Evolutionary conservation across 2,113 vertebrate genomes (phyloP), one percentile per base, ranked within the genome.

Genomic region (Phoxinus phoxinus): DNA sequence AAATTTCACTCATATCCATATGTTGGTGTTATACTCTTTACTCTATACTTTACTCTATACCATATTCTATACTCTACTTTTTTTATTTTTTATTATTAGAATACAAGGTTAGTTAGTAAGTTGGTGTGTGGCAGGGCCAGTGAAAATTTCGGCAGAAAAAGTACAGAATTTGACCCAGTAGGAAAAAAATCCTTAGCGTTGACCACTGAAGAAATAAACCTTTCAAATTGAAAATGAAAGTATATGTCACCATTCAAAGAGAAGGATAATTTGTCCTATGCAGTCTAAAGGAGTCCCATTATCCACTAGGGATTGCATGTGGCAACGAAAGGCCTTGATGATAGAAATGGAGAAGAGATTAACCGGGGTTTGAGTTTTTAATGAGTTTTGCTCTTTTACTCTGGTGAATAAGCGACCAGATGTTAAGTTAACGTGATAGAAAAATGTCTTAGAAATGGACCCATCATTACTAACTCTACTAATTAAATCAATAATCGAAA

Each of bases 401-500:
- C 35, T 53, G 78, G 88, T 67, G 61, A 83, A 53, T 32, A 75
- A 80, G 41, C 35, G 63, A 46, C 80, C 76, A 88, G 63, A 72
- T 59, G 44, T 86, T 80, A 87, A 83, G 86, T 77, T 72, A 77
- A 85, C 9, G 58, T 69, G 21, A 75, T 63, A 27, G 75, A 63
- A 71, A 72, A 81, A 80, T 30, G 4, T 23, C 72, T 84, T 85
- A 53, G 51, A 88, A 91, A 87, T 17, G 37, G 79, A 87, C 84
- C 87, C 5, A 85, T 92, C 87, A 92, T 93, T 93, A 92, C 85
- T 88, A 61, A 41, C 79, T 77, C 76, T 21, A 23, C 87, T 89
- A 92, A 93, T 92, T 90, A 90, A 88, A 87, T 93, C 91, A 92
- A 93, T 93, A 93, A 91, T 91, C 90, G n/a, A 86, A 93, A 87